Base-by-base conservation (phyloP, 1,140 invertebrate genomes). In the Eupristina koningsbergeri region DNA sequence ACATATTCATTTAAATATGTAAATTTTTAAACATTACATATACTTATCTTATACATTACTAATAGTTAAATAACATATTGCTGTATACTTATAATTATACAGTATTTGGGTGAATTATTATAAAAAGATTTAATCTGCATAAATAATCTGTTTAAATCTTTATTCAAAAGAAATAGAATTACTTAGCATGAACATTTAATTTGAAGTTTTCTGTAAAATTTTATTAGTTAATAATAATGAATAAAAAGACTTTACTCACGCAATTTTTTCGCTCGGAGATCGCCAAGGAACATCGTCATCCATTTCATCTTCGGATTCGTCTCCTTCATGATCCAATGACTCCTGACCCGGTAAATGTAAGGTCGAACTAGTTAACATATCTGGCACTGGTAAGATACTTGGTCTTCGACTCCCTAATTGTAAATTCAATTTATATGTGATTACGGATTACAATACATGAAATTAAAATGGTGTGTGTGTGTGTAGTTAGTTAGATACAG, bases 201-300 rank as follows among this genome's bases (percentile, higher is more conserved):
- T n/a, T n/a, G n/a, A n/a, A n/a, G n/a, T n/a, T n/a, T n/a, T n/a
- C n/a, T n/a, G n/a, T n/a, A n/a, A n/a, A n/a, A n/a, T n/a, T n/a
- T n/a, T n/a, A n/a, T n/a, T 45, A 45, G 5, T 45, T 45, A 45
- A 7, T 45, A 11, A 11, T 45, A 45, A 45, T 45, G 5, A 45
- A 45, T 11, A 58, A 58, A 22, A 41, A 41, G 19, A 71, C 9
- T 75, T n/a, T 64, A 94, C 96, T 96, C 94, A 97, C 96, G 96
- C 95, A 88, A 97, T 97, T 92, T 97, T 97, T 91, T 98, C 97
- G 67, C 96, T 97, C 0, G 96, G 96, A 6, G 96, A 96, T 86
- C 96, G 93, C 96, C 97, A 97, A 3, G 97, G 96, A 39, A 97
- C 96, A 84, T 98, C 96, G 87, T 97, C 96, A 53, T 97, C 96